Evolutionary conservation across 2,797 vertebrate species (phyloP), one percentile per base, ranked within the genome.

Genomic region (Uromys caudimaculatus): DNA sequence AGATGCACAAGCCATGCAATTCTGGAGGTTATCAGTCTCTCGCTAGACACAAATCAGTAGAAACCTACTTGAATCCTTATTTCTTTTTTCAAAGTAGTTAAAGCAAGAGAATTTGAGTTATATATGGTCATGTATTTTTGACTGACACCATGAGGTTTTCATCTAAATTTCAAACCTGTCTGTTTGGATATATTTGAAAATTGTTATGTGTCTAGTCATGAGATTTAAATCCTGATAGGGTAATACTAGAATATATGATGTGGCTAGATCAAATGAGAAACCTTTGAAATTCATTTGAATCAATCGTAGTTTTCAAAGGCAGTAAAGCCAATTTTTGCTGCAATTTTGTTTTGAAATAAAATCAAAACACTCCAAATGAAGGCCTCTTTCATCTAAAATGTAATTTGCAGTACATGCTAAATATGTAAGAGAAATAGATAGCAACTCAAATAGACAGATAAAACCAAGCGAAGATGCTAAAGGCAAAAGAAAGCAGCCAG

Each of bases 311-410:
- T 84, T 60, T 60, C 96, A 98, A 98, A 98, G 83, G 76, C 93
- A 79, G 96, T 96, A 98, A 98, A 98, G 93, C 79, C 93, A 96
- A 97, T 98, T 98, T 98, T 97, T 95, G 97, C 71, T 16, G 97
- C 97, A 97, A 97, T 96, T 97, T 94, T 92, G 19, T 96, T 97
- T 94, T 98, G 96, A 98, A 98, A 98, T 98, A 98, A 96, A 98
- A 98, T 98, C 95, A 97, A 97, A 98, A 88, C 92, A 84, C 94
- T 97, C 95, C 96, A 95, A 97, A 82, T 96, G 97, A 98, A 98
- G 97, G 93, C 81, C 96, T 91, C 64, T 95, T 97, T 95, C 95
- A 97, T 98, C 89, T 94, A 97, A 98, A 98, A 98, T 96, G 91
- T 56, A 97, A 98, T 97, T 98, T 98, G 85, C 93, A 97, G 95